Percentiles rank a stretch among this genome's conserved stretches.
Conservation (phyloP, 2,113 vertebrate species). For the Corythaixoides concolor region DNA sequence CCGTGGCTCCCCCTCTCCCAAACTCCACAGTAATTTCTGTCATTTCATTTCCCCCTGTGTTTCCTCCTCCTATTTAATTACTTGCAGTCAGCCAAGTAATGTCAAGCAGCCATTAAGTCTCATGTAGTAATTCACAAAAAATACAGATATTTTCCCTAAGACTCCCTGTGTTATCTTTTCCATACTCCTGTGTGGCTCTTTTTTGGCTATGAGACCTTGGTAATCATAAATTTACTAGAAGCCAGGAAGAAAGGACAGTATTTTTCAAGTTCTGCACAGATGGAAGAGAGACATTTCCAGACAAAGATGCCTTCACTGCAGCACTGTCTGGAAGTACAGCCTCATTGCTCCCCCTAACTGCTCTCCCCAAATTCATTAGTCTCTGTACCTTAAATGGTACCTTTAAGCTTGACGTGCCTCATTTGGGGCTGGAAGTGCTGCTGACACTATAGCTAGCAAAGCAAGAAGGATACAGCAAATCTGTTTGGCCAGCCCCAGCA, state of each 20-base stretch:
- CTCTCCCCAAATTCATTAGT: background rate
- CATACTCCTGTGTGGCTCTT: background rate
- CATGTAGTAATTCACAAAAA: background rate
- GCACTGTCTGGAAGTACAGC: background rate
- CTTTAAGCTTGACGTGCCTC: background rate
- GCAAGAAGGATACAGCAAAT: background rate
- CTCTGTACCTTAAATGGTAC: background rate
- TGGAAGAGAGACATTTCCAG: background rate
- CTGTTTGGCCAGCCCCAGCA: background rate
- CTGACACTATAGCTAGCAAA: background rate
- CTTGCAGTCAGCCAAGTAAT: background rate
- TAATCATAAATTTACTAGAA: background rate
- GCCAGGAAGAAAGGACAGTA: background rate
- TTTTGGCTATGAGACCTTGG: background rate
- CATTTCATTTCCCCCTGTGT: background rate
- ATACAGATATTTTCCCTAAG: background rate
- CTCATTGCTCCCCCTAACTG: background rate
- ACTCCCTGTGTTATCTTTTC: background rate
- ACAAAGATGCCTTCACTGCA: background rate
- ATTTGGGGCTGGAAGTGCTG: background rate
- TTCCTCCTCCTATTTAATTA: background rate
- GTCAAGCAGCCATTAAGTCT: background rate
- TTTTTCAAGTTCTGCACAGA: background rate
- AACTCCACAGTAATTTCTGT: background rate
- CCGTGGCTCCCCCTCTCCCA: background rate